Percentiles rank a stretch among this genome's conserved stretches.
phyloP scores from a whole-genome alignment of 1,140 invertebrate genomes.

The Brachionus asplanchnoidis region DNA sequence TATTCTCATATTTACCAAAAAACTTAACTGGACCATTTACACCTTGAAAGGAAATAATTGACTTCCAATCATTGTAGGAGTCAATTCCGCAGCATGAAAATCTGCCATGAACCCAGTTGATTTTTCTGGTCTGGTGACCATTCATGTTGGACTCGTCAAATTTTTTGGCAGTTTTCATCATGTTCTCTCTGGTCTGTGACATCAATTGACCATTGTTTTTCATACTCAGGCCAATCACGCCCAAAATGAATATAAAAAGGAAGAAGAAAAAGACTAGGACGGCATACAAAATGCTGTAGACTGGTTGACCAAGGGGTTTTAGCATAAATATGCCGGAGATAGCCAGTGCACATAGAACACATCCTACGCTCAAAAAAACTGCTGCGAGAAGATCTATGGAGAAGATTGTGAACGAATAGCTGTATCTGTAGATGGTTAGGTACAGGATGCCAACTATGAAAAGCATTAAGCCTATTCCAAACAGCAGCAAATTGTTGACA shows the following conservation, averaged over 20 bases:
- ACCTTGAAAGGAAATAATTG: background rate
- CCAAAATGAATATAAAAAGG: conserved; percentile 25
- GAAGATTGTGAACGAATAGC: conserved; percentile 29
- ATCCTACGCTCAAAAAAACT: background rate
- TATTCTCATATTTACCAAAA: conserved; percentile 2
- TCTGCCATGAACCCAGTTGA: conserved; percentile 8
- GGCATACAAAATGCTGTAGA: background rate
- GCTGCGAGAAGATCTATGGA: conserved; percentile 29
- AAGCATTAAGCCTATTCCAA: background rate
- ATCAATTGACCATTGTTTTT: conserved; percentile 6
- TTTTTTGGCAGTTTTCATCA: background rate
- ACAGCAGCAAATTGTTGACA: background rate
- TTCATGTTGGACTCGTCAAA: conserved; percentile 22
- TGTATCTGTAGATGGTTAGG: conserved; percentile 18
- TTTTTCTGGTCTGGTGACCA: conserved; percentile 15
- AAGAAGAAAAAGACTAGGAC: conserved; percentile 5
- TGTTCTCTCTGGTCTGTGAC: background rate
- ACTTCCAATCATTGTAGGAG: conserved; percentile 36
- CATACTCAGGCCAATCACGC: conserved; percentile 34
- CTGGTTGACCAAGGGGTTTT: background rate
- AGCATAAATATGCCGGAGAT: background rate
- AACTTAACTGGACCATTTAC: conserved; percentile 19
- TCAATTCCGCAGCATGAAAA: conserved; percentile 25
- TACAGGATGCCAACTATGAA: conserved; percentile 17
- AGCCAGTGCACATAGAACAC: background rate